Evolutionary conservation across 2,797 vertebrate genomes (phyloP).

Genomic region (Chromobotia macracanthus): DNA sequence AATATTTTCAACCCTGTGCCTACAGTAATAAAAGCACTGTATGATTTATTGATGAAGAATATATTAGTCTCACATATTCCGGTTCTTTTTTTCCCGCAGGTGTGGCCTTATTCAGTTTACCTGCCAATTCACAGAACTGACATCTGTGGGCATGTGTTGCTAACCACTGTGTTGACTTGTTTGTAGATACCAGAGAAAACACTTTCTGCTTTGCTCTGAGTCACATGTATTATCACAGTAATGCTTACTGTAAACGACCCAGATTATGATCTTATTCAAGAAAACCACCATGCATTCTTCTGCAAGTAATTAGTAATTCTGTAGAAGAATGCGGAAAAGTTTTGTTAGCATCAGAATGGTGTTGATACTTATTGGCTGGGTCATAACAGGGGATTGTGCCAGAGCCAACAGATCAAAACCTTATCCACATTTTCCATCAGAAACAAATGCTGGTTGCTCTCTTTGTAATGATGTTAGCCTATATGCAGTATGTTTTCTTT

Average conservation of each 20-base stretch:
- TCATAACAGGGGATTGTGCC: constrained; percentile 34
- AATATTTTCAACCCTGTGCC: constrained; percentile 22
- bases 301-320: constrained; percentile 42
- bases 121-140: background rate
- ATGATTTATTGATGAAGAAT: constrained; percentile 14
- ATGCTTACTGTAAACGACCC: constrained; percentile 36
- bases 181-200: constrained; percentile 60
- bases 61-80: constrained; percentile 24
- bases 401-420: constrained; percentile 54
- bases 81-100: constrained; percentile 17
- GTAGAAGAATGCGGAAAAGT: constrained; percentile 14
- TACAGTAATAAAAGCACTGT: background rate
- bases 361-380: constrained; percentile 52
- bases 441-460: constrained; percentile 51
- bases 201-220: constrained; percentile 14
- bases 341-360: constrained; percentile 36
- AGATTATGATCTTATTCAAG: constrained; percentile 38
- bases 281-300: constrained; percentile 32
- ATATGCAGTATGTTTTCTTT: background rate
- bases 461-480: background rate
- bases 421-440: constrained; percentile 65
- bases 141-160: constrained; percentile 48
- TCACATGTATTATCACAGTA: constrained; percentile 38
- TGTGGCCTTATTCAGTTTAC: constrained; percentile 36
- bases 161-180: constrained; percentile 53